Conservation (phyloP, 2,888 invertebrate species). For the Lepidocyrtoides sp. region DNA sequence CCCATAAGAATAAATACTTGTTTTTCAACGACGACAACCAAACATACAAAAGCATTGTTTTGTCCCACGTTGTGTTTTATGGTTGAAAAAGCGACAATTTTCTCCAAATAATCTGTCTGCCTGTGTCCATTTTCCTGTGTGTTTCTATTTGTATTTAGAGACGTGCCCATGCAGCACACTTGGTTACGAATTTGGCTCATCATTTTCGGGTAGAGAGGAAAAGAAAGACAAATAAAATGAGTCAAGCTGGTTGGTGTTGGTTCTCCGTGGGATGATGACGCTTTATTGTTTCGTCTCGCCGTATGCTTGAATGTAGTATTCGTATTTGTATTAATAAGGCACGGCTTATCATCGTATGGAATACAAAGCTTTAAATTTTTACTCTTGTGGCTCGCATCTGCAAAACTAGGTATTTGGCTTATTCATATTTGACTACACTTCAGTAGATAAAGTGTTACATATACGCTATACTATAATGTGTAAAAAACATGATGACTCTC, state of each 20-base stretch:
- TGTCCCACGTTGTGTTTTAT: slow-evolving; percentile 46
- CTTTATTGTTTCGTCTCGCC: neutral
- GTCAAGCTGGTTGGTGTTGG: neutral
- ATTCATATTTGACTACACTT: too few species aligned
- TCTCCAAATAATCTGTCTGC: neutral
- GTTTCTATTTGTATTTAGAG: neutral
- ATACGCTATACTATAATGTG: too few species aligned
- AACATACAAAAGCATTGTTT: slow-evolving; percentile 5
- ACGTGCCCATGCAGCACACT: neutral
- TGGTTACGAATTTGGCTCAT: neutral
- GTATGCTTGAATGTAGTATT: too few species aligned
- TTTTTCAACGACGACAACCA: slow-evolving; percentile 50
- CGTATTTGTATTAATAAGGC: too few species aligned
- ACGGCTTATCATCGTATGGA: too few species aligned
- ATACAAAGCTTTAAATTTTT: too few species aligned
- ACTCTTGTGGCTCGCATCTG: too few species aligned
- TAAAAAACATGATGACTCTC: too few species aligned
- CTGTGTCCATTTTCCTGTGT: neutral
- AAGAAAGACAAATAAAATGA: slow-evolving; percentile 16
- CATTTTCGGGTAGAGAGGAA: slow-evolving; percentile 6
- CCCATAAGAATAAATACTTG: slow-evolving; percentile 69
- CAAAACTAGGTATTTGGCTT: too few species aligned
- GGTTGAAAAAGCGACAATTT: slow-evolving; percentile 27
- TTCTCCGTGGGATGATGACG: neutral
- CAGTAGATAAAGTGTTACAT: too few species aligned